Evolutionary conservation across 2,888 invertebrate species (phyloP), one percentile per base, ranked within the genome.

Genomic region (Drosophila pseudotakahashii): DNA sequence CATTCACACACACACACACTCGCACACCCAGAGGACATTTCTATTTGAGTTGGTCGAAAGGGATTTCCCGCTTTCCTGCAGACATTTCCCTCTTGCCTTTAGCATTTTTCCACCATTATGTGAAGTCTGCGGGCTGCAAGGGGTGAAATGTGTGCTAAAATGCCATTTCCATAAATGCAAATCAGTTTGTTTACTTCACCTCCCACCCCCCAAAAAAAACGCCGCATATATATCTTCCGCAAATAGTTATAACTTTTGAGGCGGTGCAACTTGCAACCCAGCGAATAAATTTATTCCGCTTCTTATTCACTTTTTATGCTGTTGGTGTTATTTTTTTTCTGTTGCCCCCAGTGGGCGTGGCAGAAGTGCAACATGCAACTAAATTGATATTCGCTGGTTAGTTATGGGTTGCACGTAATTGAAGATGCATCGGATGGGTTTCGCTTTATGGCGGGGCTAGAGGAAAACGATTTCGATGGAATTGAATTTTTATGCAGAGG

Each of bases 81-180:
- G 66, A 54, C 78, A 79, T 71, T 74, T 75, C 81, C 72, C 48
- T 48, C 11, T 67, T 81, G 63, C 77, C 78, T 73, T 74, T 77
- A 80, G 77, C 83, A 85, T 82, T 85, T 82, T 84, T 77, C 68
- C 70, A 64, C 86, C 83, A 85, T 83, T 85, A 78, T 70, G 70
- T 74, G 57, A 52, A 58, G 60, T 63, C 61, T 73, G 41, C n/a
- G 41, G 39, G 39, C 19, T 36, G 54, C 58, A 66, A 63, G 54
- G 54, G 55, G 54, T 30, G 53, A 47, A 75, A 71, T 78, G 73
- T 76, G 75, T 75, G 68, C 82, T 77, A 79, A 87, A 85, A 80
- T 78, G 78, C 77, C 79, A 87, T 89, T 89, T 89, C 85, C 86
- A 89, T 88, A 88, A 87, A 89, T 89, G 89, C 88, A 89, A 89